phyloP scores from a whole-genome alignment of 2,888 invertebrate genomes.

The Tetanocera ferruginea region DNA sequence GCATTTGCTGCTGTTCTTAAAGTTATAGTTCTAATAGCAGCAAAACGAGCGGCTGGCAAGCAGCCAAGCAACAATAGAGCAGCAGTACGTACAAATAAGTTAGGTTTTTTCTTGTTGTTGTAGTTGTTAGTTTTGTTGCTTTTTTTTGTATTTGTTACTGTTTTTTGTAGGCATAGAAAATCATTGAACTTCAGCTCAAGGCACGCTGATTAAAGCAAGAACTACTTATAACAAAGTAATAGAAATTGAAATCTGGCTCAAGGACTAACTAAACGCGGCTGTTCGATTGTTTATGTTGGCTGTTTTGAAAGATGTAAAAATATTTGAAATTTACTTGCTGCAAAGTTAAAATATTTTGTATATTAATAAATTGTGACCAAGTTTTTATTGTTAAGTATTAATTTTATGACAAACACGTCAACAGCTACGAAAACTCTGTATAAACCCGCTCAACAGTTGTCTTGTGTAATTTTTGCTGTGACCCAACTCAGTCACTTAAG shows the following conservation, averaged over 20 bases:
- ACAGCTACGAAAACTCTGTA: too few species aligned
- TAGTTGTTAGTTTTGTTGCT: background rate
- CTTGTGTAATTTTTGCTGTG: too few species aligned
- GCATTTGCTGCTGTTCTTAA: background rate
- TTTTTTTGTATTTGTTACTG: too few species aligned
- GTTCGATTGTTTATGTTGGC: background rate
- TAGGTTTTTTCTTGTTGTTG: background rate
- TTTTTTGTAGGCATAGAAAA: background rate
- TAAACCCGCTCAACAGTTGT: too few species aligned
- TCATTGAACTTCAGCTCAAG: conserved; percentile 19
- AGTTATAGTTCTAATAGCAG: background rate
- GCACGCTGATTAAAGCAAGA: background rate
- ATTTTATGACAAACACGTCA: too few species aligned
- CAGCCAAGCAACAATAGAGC: background rate
- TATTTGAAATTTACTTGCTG: too few species aligned
- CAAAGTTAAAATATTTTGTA: too few species aligned
- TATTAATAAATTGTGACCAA: too few species aligned
- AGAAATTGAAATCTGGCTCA: background rate
- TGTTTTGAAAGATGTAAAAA: too few species aligned
- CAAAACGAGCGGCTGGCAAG: background rate
- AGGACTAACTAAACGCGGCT: background rate
- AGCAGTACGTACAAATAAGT: background rate
- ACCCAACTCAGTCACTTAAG: too few species aligned
- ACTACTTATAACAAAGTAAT: background rate
- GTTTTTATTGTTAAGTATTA: too few species aligned